These are phyloP conservation scores for Dipodomys merriami DNA, from an alignment of 2,113 vertebrate species.

Conservation along the genomic window DNA sequence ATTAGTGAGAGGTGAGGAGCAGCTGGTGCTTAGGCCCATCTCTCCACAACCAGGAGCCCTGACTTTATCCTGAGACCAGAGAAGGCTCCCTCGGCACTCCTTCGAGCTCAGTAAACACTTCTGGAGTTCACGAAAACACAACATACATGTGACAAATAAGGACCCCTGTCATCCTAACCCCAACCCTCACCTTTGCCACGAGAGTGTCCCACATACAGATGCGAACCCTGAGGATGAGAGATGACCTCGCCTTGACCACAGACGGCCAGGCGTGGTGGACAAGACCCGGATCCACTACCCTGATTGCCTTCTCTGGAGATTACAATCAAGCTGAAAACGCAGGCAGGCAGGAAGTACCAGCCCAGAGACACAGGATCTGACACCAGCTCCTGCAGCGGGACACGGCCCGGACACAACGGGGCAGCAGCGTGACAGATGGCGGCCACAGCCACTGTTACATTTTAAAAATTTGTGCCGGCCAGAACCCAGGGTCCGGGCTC, in stretches of 20 bases:
- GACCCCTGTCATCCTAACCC: not conserved
- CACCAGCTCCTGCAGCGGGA: not conserved
- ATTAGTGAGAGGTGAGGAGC: not conserved
- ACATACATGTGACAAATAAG: not conserved
- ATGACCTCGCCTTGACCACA: not conserved
- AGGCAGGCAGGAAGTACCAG: not conserved
- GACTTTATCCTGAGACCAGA: not conserved
- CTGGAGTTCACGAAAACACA: not conserved
- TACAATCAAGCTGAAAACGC: not conserved
- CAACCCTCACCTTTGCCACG: not conserved
- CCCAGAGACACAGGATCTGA: not conserved
- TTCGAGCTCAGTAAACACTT: not conserved
- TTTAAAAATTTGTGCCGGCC: not conserved
- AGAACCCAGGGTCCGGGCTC: too few relatives aligned
- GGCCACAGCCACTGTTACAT: too few relatives aligned
- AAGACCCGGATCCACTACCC: not conserved
- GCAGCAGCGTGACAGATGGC: not conserved
- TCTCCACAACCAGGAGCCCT: not conserved
- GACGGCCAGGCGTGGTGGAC: not conserved
- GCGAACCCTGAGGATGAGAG: not conserved
- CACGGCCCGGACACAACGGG: too few relatives aligned
- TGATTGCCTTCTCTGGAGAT: rapidly evolving
- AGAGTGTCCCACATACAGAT: not conserved
- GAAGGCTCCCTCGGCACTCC: not conserved
- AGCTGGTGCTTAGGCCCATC: not conserved